Evolutionary conservation across 2,888 invertebrate genomes (phyloP).

Genomic region (Epirrhoe tristata): DNA sequence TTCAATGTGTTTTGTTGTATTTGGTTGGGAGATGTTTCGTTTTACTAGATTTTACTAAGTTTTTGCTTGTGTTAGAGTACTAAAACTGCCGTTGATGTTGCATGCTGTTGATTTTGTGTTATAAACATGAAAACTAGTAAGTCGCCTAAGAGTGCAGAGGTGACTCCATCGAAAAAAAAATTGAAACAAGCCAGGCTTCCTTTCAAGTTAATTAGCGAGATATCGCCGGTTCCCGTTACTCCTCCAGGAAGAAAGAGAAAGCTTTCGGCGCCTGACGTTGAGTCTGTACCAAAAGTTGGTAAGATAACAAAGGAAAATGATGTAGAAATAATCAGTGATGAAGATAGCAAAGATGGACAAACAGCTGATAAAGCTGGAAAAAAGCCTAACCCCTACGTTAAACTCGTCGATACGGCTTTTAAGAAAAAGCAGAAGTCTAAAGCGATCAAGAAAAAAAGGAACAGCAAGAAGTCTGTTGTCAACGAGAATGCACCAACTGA

Average conservation of each 20-base stretch:
- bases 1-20: constrained; percentile 53
- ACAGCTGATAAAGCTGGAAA: constrained; percentile 53
- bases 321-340: constrained; percentile 71
- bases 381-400: constrained; percentile 71
- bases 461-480: constrained; percentile 41
- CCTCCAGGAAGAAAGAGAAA: constrained; percentile 76
- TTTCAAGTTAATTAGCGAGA: constrained; percentile 83
- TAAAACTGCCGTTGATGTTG: constrained; percentile 37
- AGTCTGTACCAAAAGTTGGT: constrained; percentile 68
- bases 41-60: constrained; percentile 34
- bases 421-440: constrained; percentile 74
- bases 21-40: constrained; percentile 45
- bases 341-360: constrained; percentile 63
- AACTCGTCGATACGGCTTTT: constrained; percentile 71
- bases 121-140: constrained; percentile 73
- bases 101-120: constrained; percentile 35
- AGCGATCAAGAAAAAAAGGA: constrained; percentile 60
- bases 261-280: constrained; percentile 68
- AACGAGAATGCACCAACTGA: constrained; percentile 44
- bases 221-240: constrained; percentile 63
- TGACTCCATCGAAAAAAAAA: constrained; percentile 84
- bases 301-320: constrained; percentile 76
- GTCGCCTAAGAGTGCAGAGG: constrained; percentile 66
- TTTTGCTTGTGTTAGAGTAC: constrained; percentile 25
- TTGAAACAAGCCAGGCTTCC: constrained; percentile 87